Evolutionary conservation across 2,797 vertebrate genomes (phyloP), one percentile per base, ranked within the genome.

Genomic region (Sphenopsis melanotis): DNA sequence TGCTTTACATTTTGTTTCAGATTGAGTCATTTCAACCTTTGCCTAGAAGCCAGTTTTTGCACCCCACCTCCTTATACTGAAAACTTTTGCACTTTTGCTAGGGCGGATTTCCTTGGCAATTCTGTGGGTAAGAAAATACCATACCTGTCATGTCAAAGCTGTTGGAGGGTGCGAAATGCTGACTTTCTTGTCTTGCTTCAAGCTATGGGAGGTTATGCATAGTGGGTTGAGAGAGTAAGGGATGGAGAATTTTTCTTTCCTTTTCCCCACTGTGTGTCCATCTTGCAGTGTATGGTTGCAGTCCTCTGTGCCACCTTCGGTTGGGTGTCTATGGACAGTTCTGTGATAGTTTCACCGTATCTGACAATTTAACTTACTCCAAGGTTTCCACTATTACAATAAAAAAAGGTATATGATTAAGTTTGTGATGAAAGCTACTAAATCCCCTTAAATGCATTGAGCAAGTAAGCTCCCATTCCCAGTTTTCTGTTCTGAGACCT

Each of bases 21-120:
- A 96, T 76, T 96, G 96, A 96, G 96, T 96, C 87, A 88, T 94
- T 97, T 97, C 96, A 96, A 97, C 87, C 85, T 95, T 97, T 97
- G 89, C 91, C 95, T 97, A 92, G 63, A 91, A 95, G 81, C 92
- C 89, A 93, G 66, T 96, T 97, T 95, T 79, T 97, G 90, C 85
- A 87, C 56, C 83, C 81, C 94, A 95, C 92, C 84, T 94, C 92
- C 90, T 93, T 93, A 52, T 63, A 57, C 77, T 92, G 91, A 90
- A 95, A 97, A 95, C 92, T 97, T 95, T 71, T 95, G 86, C 90
- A 94, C 88, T 96, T 97, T 95, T 95, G 87, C 90, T 94, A 91
- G 72, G 80, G 82, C 37, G 77, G 89, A 96, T 97, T 95, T 97
- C 91, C 91, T 95, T 95, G 92, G 93, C 87, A 96, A 92, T 95